Evolutionary conservation across 2,888 invertebrate genomes (phyloP), one percentile per base, ranked within the genome.

Genomic region (Vannuccia rotundouncinata): DNA sequence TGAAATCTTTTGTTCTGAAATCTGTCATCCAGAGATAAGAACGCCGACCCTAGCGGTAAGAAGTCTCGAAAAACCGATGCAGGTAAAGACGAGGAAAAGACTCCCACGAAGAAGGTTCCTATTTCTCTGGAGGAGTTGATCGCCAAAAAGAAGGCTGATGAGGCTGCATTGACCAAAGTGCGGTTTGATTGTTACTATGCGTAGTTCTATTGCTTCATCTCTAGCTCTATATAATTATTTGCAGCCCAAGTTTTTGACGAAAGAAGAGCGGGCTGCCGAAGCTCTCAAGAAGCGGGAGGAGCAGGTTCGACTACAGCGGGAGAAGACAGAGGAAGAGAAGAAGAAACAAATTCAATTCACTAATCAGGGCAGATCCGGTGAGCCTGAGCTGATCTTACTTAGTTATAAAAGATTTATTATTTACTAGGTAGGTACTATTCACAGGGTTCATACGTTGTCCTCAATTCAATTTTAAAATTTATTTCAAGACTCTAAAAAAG

Each of bases 131-230:
- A 99, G 87, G 97, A 99, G 87, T 88, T 99, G 60, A 89, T 99
- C 76, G 93, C 94, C 0, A 96, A 95, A 88, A 96, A 96, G 86
- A 96, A 98, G 86, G 94, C 94, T 0, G 96, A 96, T 86, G 95
- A 97, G 87, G 94, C 31, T 1, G 81, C 73, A 2, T 28, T 75
- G 2, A 66, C 66, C 5, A 66, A 66, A 27, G 66, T 66, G 25
- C 17, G 5, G 45, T 45, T 45, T 45, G 45, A 13, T 13, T n/a
- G n/a, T n/a, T n/a, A n/a, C n/a, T n/a, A n/a, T n/a, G n/a, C n/a
- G n/a, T n/a, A n/a, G n/a, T n/a, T n/a, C n/a, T n/a, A n/a, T n/a
- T n/a, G n/a, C n/a, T n/a, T n/a, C n/a, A n/a, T n/a, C n/a, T 45
- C 45, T 27, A 13, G 5, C 25, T 66, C 25, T 27, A 5, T 5